phyloP scores from a whole-genome alignment of 2,888 invertebrate genomes.

The Sthenelais limicola region DNA sequence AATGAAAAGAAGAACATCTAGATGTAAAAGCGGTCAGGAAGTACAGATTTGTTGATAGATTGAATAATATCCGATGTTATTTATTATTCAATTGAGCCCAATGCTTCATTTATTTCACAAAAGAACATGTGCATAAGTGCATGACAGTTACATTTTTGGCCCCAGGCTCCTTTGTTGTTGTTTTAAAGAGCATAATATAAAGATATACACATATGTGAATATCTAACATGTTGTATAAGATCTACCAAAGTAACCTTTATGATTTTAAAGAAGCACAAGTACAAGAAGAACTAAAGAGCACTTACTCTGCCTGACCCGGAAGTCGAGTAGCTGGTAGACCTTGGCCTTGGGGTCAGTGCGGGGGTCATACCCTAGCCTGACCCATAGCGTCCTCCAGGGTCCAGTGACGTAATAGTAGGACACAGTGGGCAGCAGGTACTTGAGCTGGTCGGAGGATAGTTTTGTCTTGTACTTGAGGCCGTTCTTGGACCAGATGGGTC shows the following conservation, averaged over 20 bases:
- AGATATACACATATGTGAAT: too few relatives aligned
- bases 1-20: too few relatives aligned
- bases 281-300: constrained; percentile 19
- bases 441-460: constrained; percentile 52
- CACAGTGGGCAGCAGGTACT: constrained; percentile 82
- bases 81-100: too few relatives aligned
- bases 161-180: too few relatives aligned
- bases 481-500: constrained; percentile 91
- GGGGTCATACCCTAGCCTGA: constrained; percentile 92
- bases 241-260: neutral
- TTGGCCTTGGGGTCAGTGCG: constrained; percentile 83
- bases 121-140: too few relatives aligned
- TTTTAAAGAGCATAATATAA: too few relatives aligned
- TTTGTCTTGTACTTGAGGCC: constrained; percentile 75
- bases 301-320: constrained; percentile 72
- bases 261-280: neutral
- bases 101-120: too few relatives aligned
- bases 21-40: too few relatives aligned
- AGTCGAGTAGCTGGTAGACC: constrained; percentile 91
- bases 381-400: constrained; percentile 92
- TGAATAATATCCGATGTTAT: too few relatives aligned
- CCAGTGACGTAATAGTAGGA: constrained; percentile 91
- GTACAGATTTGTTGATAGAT: too few relatives aligned
- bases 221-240: too few relatives aligned
- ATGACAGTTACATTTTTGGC: too few relatives aligned